Conservation (phyloP, 2,888 invertebrate genomes). For the Odontomyia ornata region DNA sequence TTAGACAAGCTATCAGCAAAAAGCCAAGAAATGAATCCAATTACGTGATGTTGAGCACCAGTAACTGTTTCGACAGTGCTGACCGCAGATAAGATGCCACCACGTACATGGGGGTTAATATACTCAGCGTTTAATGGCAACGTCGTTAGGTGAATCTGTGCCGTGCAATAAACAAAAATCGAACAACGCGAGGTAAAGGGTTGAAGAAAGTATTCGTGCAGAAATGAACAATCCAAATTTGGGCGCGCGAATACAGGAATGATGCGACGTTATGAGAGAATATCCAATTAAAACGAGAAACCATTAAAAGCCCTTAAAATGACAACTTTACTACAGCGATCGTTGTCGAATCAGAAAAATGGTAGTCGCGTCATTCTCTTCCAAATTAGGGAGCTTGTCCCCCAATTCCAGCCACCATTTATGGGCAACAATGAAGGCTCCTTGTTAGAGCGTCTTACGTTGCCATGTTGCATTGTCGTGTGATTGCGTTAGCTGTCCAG, state of each 20-base stretch:
- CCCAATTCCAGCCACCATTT: constrained; percentile 37
- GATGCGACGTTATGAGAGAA: constrained; percentile 19
- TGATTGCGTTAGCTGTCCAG: background rate
- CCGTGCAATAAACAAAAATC: background rate
- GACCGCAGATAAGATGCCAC: background rate
- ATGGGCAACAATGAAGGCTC: constrained; percentile 35
- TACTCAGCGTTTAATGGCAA: background rate
- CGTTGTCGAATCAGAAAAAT: constrained; percentile 18
- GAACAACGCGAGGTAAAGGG: background rate
- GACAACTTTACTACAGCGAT: background rate
- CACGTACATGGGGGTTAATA: background rate
- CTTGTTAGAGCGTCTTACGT: background rate
- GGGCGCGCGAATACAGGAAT: background rate
- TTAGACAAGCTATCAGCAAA: background rate
- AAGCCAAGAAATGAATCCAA: background rate
- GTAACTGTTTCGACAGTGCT: too few relatives aligned
- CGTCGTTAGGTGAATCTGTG: constrained; percentile 12
- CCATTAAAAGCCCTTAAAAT: constrained; percentile 40
- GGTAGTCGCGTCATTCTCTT: constrained; percentile 13
- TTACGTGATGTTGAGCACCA: background rate
- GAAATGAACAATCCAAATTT: constrained; percentile 13
- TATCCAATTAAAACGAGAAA: constrained; percentile 46
- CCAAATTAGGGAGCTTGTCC: constrained; percentile 36
- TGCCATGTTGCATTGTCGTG: background rate
- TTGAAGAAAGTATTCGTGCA: background rate